Base-by-base conservation (phyloP, 2,797 vertebrate species). In the Danio tinwini region DNA sequence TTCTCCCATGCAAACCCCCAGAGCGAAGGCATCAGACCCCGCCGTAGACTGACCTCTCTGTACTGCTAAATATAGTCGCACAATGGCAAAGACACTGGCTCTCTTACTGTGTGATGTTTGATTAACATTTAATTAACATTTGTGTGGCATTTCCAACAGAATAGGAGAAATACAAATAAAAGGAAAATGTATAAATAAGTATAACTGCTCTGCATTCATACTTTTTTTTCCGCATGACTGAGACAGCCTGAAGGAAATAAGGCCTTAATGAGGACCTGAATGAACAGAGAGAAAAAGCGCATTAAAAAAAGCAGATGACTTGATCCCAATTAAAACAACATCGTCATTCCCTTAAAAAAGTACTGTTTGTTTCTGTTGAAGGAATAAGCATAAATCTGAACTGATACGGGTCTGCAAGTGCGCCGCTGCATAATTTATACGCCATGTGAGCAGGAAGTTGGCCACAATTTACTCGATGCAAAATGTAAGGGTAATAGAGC, bases 81-180 rank as follows among this genome's bases (percentile, higher is more conserved):
- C 86, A 86, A 76, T 89, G 86, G 83, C 11, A 59, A 84, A 86
- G 88, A 90, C 88, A 88, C 29, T 6, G 71, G 49, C 50, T 89
- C 86, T 86, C 81, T 81, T 78, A 73, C 83, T 77, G 88, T 90
- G 87, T 85, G 87, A 89, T 88, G 87, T 90, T 92, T 92, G 89
- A 92, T 92, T 93, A 93, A 91, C 91, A 93, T 93, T 92, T 90
- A 89, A 91, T 93, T 93, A 91, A 92, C 92, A 93, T 93, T 93
- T 92, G 81, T 86, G 70, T 91, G 91, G 90, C 92, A 93, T 94
- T 93, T 93, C 62, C 59, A 82, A 89, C 82, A 82, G 79, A 85
- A 85, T 69, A 29, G 78, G 78, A 85, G 88, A 80, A 86, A 83
- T 82, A 81, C 83, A 69, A 86, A 73, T 75, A 86, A 59, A 75